phyloP scores from a whole-genome alignment of 2,113 vertebrate genomes.

The Nothoprocta perdicaria region DNA sequence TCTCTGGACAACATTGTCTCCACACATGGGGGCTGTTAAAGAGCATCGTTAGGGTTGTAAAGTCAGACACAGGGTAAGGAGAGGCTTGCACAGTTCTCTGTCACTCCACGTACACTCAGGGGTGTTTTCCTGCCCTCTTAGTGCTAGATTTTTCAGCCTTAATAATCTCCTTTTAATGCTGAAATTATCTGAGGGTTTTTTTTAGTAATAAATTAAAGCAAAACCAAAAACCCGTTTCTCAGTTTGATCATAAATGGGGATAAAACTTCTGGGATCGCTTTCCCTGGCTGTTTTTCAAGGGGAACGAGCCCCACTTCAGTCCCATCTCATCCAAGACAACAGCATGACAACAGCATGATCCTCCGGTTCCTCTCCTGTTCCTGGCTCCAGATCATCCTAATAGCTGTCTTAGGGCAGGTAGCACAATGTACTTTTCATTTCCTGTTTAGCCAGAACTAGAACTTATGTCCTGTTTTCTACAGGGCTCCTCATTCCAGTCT shows the following conservation, averaged over 20 bases:
- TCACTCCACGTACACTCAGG: not conserved
- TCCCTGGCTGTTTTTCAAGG: not conserved
- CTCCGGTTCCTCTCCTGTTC: not conserved
- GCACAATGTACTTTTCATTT: not conserved
- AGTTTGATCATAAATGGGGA: not conserved
- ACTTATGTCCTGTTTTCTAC: not conserved
- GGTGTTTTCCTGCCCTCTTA: not conserved
- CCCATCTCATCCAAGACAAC: not conserved
- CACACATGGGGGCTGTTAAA: not conserved
- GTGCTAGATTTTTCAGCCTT: not conserved
- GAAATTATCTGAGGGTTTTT: not conserved
- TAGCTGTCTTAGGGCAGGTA: no score
- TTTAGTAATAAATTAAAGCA: not conserved
- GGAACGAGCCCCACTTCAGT: not conserved
- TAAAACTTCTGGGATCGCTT: not conserved
- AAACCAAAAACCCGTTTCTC: not conserved
- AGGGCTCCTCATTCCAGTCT: accelerated
- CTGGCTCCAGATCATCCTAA: not conserved
- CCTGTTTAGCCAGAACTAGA: not conserved
- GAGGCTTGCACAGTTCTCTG: accelerated
- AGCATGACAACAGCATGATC: accelerated
- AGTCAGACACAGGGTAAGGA: not conserved
- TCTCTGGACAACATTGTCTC: no score
- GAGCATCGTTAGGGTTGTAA: not conserved
- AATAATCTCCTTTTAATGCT: not conserved